Base-by-base conservation (phyloP, 30 jellyfish, hydroid and myxozoan species). In the Turritopsis dohrnii region DNA sequence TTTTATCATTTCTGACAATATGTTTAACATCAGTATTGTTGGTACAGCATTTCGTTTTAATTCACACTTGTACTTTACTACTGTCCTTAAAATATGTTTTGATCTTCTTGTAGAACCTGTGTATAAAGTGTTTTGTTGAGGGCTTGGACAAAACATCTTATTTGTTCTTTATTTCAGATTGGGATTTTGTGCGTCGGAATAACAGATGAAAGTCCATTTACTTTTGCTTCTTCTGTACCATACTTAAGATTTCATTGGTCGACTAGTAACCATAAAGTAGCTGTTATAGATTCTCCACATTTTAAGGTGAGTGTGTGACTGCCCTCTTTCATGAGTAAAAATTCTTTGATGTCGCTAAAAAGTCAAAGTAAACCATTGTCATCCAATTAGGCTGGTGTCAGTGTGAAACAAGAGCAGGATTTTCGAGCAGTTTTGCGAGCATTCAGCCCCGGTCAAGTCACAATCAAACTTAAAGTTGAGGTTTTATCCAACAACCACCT, bases 241-340 rank as follows among this genome's bases (percentile, higher is more conserved):
- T 84, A 79, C 83, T 31, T 92, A 29, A 75, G 81, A 41, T 92
- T 92, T 71, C 96, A 92, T 79, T 92, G 98, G 98, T 87, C 98
- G 0, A 19, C 84, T 24, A 74, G 89, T 16, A 92, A 87, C 65
- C 83, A 74, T 66, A 90, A 92, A n/a, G 91, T 87, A 0, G 96
- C 98, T 19, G 82, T 66, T 3, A 75, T 92, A 76, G 85, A 92
- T 29, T 87, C 96, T 18, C 92, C 81, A 41, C 88, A 87, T 54
- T 83, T 74, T 25, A 65, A 82, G 94, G 98, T 92, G 60, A 4
- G 91, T 81, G 7, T 76, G 16, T 69, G 28, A 41, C 60, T 13
- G 13, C n/a, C n/a, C n/a, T n/a, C n/a, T n/a, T n/a, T n/a, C n/a
- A n/a, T n/a, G n/a, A n/a, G n/a, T n/a, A n/a, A n/a, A n/a, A n/a